Evolutionary conservation across 2,888 invertebrate genomes (phyloP).

Genomic region (Leucophora obtusa): DNA sequence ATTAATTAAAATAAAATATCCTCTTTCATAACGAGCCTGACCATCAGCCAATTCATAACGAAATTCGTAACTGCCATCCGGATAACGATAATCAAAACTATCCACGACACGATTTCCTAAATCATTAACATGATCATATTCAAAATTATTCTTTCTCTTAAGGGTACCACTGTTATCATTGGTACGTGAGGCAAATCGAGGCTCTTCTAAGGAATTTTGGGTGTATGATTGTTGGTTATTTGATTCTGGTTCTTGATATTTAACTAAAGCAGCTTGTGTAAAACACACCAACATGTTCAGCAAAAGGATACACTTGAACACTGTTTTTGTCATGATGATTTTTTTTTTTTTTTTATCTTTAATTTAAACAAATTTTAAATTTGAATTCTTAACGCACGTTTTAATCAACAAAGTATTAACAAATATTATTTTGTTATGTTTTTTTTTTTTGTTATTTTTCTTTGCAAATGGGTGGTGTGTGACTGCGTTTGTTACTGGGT

Average conservation of each 20-base stretch:
- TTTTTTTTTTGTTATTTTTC: background rate
- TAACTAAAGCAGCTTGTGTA: conserved; percentile 33
- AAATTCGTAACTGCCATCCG: conserved; percentile 76
- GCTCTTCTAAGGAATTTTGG: conserved; percentile 44
- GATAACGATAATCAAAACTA: conserved; percentile 72
- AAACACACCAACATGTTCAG: conserved; percentile 15
- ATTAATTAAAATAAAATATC: conserved; percentile 72
- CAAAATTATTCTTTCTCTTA: background rate
- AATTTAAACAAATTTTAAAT: background rate
- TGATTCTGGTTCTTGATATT: conserved; percentile 31
- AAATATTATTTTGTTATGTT: background rate
- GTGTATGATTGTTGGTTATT: conserved; percentile 31
- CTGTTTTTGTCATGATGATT: conserved; percentile 48
- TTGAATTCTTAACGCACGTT: conserved; percentile 38
- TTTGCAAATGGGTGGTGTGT: conserved; percentile 33
- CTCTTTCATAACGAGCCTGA: conserved; percentile 75
- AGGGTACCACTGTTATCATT: background rate
- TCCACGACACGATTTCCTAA: conserved; percentile 67
- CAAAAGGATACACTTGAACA: conserved; percentile 27
- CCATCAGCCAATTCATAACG: conserved; percentile 75
- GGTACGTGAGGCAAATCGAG: conserved; percentile 24
- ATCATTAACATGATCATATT: conserved; percentile 29
- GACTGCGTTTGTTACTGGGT: conserved; percentile 56
- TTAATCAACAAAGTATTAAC: conserved; percentile 1
- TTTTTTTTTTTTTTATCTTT: background rate